Evolutionary conservation across 2,113 vertebrate species (phyloP).

Genomic region (Dipodomys spectabilis): DNA sequence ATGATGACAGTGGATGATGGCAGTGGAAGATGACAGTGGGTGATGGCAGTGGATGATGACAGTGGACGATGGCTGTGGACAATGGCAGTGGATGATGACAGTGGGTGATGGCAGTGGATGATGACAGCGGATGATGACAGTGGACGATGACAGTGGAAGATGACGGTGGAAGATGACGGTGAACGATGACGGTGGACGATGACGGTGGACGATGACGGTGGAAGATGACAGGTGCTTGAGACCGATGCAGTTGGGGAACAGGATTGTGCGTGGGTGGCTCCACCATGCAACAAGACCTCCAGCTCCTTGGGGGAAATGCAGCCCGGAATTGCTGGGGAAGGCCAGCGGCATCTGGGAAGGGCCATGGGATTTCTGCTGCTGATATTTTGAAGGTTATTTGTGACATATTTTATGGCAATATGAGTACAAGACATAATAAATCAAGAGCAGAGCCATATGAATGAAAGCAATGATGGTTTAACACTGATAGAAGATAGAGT

Average conservation of each 20-base stretch:
- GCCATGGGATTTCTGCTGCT: fast-evolving
- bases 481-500: not conserved
- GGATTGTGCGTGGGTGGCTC: fast-evolving
- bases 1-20: too few species aligned
- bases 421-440: not conserved
- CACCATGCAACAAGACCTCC: fast-evolving
- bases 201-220: too few species aligned
- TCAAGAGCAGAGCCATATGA: not conserved
- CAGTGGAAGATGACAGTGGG: too few species aligned
- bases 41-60: too few species aligned
- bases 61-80: too few species aligned
- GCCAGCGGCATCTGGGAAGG: fast-evolving
- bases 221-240: fast-evolving
- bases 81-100: too few species aligned
- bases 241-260: fast-evolving
- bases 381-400: not conserved
- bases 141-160: too few species aligned
- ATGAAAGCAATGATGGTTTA: not conserved
- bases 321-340: fast-evolving
- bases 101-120: too few species aligned
- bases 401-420: not conserved
- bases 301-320: fast-evolving
- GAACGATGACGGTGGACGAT: too few species aligned
- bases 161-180: too few species aligned
- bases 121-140: too few species aligned